Evolutionary conservation across 2,113 vertebrate genomes (phyloP), one percentile per base, ranked within the genome.

Genomic region (Mystacornis crossleyi): DNA sequence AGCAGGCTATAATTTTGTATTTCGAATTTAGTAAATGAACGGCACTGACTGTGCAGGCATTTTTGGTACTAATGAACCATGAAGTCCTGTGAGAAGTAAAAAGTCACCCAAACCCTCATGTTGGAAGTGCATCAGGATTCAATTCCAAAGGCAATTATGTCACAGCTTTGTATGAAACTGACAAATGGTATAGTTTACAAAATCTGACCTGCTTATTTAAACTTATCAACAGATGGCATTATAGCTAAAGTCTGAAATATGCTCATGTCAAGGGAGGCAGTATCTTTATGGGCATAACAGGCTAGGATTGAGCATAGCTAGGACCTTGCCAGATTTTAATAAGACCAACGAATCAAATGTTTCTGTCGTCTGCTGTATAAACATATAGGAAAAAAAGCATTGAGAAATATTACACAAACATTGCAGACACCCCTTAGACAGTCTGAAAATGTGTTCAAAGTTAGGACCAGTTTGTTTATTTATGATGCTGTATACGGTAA

Each of bases 151-250:
- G 78, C 58, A 81, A 73, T 69, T 77, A 82, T 18, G 13, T 47
- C 21, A 28, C 67, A 67, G 34, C 45, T 94, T 87, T 85, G 57
- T 61, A 86, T 5, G 18, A 83, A 86, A 70, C 29, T 70, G 62
- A 90, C 61, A 86, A 94, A 91, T 18, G 29, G 73, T 81, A 43
- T 10, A 55, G 62, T 87, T 95, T 65, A 93, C 74, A 93, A 91
- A 95, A 64, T 18, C 48, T 60, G 58, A 86, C 62, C 84, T 83
- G 78, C 66, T 86, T 91, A 50, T 80, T 93, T 80, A 88, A 90
- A 86, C 66, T 75, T 88, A 88, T 81, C 71, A 96, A 92, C 43
- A 94, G 70, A 82, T 57, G 48, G 50, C 67, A 87, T 88, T 91
- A 57, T 7, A 95, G 79, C 62, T 66, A 54, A 94, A 84, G 66